phyloP scores from a whole-genome alignment of 2,113 vertebrate genomes.

The Hyla sarda region DNA sequence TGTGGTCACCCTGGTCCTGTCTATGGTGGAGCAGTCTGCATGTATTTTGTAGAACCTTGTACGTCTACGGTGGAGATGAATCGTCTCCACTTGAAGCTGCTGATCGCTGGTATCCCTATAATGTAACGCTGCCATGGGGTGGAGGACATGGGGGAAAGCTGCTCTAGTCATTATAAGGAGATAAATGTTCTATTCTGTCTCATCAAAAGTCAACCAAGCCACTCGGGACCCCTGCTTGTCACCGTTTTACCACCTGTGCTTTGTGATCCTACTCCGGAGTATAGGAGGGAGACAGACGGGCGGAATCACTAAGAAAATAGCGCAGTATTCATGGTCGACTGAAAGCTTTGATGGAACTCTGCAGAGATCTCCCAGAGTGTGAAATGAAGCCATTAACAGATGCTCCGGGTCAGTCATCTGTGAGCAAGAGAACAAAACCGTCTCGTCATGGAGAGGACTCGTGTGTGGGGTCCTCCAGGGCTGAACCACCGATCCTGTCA shows the following conservation, averaged over 20 bases:
- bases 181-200: neutral
- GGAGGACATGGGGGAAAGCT: neutral
- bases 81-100: neutral
- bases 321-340: conserved; percentile 43
- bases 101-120: conserved; percentile 6
- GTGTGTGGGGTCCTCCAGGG: neutral
- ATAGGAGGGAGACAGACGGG: neutral
- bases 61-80: too few species aligned
- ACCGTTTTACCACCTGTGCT: neutral
- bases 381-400: conserved; percentile 54
- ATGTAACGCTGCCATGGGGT: neutral
- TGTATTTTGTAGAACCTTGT: too few species aligned
- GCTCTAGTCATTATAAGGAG: neutral
- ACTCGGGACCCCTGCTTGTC: neutral
- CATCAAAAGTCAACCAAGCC: neutral
- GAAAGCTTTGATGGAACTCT: conserved; percentile 45
- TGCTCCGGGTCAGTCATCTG: conserved; percentile 40
- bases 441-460: conserved; percentile 1
- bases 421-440: conserved; percentile 40
- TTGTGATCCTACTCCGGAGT: neutral
- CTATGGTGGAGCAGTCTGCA: too few species aligned
- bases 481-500: too few species aligned
- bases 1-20: too few species aligned
- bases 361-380: conserved; percentile 46
- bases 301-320: conserved; percentile 31